Evolutionary conservation across 2,113 vertebrate species (phyloP), one percentile per base, ranked within the genome.

Genomic region (Physeter macrocephalus): DNA sequence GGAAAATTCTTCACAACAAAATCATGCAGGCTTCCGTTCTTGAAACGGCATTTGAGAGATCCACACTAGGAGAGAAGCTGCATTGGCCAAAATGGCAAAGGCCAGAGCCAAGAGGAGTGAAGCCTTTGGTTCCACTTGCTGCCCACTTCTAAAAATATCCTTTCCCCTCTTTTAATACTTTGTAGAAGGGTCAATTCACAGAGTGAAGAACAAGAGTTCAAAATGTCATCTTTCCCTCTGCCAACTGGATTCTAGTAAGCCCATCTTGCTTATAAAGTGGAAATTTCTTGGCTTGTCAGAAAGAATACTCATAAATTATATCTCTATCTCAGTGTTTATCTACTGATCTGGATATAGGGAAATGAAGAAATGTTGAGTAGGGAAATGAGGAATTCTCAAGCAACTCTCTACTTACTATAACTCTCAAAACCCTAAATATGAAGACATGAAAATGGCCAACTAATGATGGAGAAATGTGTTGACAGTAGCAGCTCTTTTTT

Each of bases 141-240:
- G 20, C 34, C 29, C n/a, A 31, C 69, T 74, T 69, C n/a, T 87
- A n/a, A 94, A 90, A 94, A 49, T 71, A 87, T 21, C n/a, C n/a
- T 75, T 81, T 83, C 5, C 7, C 39, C 3, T 59, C 43, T 54
- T 18, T 59, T 31, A 39, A 62, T 57, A 84, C 15, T 31, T 67
- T 39, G 8, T 61, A 52, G 20, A 92, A 78, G 25, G 36, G 34
- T 77, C 54, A 5, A 6, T 84, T 92, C 66, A 94, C 78, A 43
- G 52, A 88, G 66, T 83, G 39, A 97, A 94, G 46, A 90, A 49
- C 39, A 29, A 67, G 49, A 59, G 52, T 71, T 93, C 41, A 90
- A 43, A 71, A 88, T 67, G 13, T 34, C 54, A 66, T 54, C 66
- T 23, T 54, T 85, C 3, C 8, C n/a, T 86, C 67, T 93, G 49